Percentiles rank a stretch among this genome's conserved stretches.
These are phyloP conservation scores for Drosophila ambigua DNA, from an alignment of 1,140 invertebrate species.

Conservation along the genomic window DNA sequence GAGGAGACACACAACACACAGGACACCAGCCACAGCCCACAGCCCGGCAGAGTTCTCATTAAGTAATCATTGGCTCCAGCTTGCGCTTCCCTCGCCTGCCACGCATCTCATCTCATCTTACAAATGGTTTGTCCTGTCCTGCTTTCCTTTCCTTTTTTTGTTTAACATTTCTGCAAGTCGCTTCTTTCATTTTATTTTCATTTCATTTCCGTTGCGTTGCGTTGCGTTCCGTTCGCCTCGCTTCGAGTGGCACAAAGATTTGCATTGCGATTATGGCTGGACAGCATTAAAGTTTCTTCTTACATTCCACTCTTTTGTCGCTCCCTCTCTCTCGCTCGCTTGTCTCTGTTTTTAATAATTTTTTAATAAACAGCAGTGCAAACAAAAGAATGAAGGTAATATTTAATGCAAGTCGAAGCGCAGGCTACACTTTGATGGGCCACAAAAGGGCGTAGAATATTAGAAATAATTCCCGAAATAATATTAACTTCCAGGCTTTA, in stretches of 20 bases:
- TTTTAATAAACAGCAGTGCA: slow-evolving; percentile 30
- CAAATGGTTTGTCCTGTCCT: not conserved
- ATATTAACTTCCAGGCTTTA: no score
- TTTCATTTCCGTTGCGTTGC: slow-evolving; percentile 34
- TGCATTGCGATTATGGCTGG: slow-evolving; percentile 46
- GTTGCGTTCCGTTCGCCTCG: not conserved
- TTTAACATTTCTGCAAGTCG: not conserved
- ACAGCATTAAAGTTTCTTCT: slow-evolving; percentile 20
- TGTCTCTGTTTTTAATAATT: slow-evolving; percentile 12
- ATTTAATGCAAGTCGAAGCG: no score
- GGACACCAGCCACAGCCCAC: no score
- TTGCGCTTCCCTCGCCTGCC: not conserved
- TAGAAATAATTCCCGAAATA: no score
- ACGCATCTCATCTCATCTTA: not conserved
- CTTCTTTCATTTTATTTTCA: slow-evolving; percentile 9
- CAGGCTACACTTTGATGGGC: no score
- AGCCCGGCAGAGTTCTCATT: slow-evolving; percentile 1
- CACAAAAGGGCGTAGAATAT: no score
- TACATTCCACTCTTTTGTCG: not conserved
- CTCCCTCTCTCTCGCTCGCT: not conserved
- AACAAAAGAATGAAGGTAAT: not conserved
- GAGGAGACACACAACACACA: no score
- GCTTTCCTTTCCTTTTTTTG: no score
- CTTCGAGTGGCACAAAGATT: slow-evolving; percentile 39
- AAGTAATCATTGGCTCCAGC: not conserved